phyloP scores from a whole-genome alignment of 2,797 vertebrate species.

The Betta splendens region DNA sequence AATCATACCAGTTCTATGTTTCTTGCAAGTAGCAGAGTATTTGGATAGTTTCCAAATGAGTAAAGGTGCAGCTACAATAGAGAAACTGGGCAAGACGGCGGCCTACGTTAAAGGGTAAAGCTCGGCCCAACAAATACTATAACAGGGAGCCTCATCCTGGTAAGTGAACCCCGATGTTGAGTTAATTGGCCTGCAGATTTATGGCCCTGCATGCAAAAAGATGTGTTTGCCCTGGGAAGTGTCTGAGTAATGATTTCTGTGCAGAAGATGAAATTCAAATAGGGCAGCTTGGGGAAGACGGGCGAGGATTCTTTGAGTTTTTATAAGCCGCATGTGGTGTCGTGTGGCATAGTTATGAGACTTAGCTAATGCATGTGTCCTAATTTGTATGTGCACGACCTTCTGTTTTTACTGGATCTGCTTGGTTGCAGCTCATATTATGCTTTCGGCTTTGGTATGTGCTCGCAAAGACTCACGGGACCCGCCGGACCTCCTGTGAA shows the following conservation, averaged over 20 bases:
- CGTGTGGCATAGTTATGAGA: conserved; percentile 58
- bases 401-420: conserved; percentile 63
- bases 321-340: conserved; percentile 44
- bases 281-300: conserved; percentile 46
- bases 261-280: conserved; percentile 73
- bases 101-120: conserved; percentile 21
- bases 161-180: conserved; percentile 47
- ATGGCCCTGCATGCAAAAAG: conserved; percentile 57
- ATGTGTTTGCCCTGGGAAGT: conserved; percentile 59
- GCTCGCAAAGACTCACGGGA: conserved; percentile 28
- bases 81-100: conserved; percentile 8
- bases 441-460: conserved; percentile 50
- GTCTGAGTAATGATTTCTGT: conserved; percentile 66
- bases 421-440: conserved; percentile 61
- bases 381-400: conserved; percentile 62
- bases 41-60: too few species aligned
- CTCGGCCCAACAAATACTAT: conserved; percentile 38
- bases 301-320: conserved; percentile 50
- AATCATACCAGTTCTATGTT: too few species aligned
- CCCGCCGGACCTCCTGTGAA: conserved; percentile 37
- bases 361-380: conserved; percentile 55
- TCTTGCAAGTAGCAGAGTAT: too few species aligned
- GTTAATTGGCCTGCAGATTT: conserved; percentile 67
- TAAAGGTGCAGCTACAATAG: too few species aligned
- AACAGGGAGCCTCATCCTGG: conserved; percentile 42